Evolutionary conservation across 2,888 invertebrate species (phyloP).

Genomic region (Rhopalosiphum nymphaeae): DNA sequence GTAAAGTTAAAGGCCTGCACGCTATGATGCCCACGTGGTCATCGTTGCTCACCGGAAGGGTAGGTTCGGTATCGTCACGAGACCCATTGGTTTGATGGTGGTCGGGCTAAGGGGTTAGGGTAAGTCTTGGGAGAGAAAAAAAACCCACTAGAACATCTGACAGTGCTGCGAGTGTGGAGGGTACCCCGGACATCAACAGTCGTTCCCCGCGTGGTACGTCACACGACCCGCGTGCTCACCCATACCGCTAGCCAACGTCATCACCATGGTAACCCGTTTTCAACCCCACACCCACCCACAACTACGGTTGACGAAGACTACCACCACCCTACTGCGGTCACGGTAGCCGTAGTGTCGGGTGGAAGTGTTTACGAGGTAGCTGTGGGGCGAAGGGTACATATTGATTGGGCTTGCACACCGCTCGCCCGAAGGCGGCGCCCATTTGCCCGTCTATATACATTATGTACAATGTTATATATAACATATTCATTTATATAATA

Average conservation of each 20-base stretch:
- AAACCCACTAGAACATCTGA: background rate
- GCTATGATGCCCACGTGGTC: conserved; percentile 9
- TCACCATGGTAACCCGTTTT: conserved; percentile 45
- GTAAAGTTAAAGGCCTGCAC: background rate
- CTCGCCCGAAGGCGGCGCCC: background rate
- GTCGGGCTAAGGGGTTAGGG: too few species aligned
- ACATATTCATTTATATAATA: background rate
- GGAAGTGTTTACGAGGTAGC: background rate
- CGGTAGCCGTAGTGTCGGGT: background rate
- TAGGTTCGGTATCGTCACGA: background rate
- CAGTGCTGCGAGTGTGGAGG: background rate
- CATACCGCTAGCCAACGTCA: background rate
- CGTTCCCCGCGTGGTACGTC: conserved; percentile 6
- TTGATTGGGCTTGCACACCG: conserved; percentile 29
- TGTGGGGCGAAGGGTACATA: conserved; percentile 11
- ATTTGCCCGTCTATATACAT: conserved; percentile 22
- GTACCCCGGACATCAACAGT: conserved; percentile 41
- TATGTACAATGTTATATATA: conserved; percentile 34
- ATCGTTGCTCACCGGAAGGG: background rate
- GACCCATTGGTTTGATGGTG: background rate
- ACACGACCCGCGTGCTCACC: background rate
- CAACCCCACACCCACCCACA: background rate
- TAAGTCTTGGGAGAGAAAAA: background rate
- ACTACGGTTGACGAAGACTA: background rate
- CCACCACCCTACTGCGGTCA: background rate